Evolutionary conservation across 2,888 invertebrate species (phyloP), one percentile per base, ranked within the genome.

Genomic region (Harpagoxenus sublaevis): DNA sequence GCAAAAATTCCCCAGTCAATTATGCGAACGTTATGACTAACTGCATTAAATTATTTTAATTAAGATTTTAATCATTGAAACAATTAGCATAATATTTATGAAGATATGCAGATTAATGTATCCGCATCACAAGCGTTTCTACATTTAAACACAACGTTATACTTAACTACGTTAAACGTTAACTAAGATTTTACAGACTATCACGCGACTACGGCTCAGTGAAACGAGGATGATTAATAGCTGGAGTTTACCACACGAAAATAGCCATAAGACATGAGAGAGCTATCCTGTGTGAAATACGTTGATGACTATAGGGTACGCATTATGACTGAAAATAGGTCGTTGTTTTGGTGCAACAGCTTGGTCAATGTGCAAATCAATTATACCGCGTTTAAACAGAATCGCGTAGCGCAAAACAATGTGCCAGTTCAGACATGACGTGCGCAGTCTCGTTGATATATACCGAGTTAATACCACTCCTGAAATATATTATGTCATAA

Each of bases 301-400:
- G 77, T 84, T 68, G 86, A 83, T 89, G 87, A 87, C 85, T 85
- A 88, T 84, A 84, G 60, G 81, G 71, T 23, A 66, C 31, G 83
- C 83, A 89, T 89, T 90, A 87, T 88, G 68, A 86, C 78, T 79
- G 86, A 88, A 90, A 89, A 87, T 90, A 84, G 90, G 91, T 87
- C 91, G 84, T 35, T 82, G 84, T 71, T 86, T 85, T 89, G 83
- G 88, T 87, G 68, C 75, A 84, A 66, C 87, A 78, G 84, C 84
- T 87, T 86, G 88, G 85, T 84, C 88, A 86, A 86, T 82, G 89
- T 87, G 77, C 84, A 74, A 89, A 90, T 90, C 91, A 90, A 90
- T 90, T 90, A 90, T 90, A 89, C 84, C 83, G 63, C 86, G 84
- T 88, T 90, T 89, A 90, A 86, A 82, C 83, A 84, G 90, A 87